Base-by-base conservation (phyloP, 2,888 invertebrate genomes). In the Tetanocera ferruginea region DNA sequence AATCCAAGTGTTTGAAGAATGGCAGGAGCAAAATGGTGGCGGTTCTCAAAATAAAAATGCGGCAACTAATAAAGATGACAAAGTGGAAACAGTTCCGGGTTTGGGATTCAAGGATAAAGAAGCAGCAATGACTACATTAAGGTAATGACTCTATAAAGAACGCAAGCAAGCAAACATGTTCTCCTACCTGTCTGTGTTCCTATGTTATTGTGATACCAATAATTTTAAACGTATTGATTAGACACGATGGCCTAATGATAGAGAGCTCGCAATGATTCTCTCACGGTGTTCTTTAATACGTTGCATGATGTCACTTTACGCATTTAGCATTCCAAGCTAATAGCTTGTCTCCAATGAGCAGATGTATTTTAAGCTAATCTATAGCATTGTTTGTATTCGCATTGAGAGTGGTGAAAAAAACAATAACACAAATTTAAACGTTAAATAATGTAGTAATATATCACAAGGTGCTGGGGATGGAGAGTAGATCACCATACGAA, bases 71-170 rank as follows among this genome's bases (percentile, higher is more conserved):
- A 91, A 88, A 37, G 91, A 91, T 69, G 91, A 91, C 55, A 90
- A 91, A 70, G 89, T 90, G 0, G 94, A 94, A 84, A 93, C 93
- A 0, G 94, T 95, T 57, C 93, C 93, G 5, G 94, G 94, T 0
- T 91, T 95, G 34, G 94, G 95, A 28, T 95, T 95, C 88, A 95
- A 95, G 87, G 95, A 95, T 87, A 93, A 93, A 86, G 93, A 92
- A n/a, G 92, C 94, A 1, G 95, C 95, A 0, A 89, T 92, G 81
- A 92, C 92, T 73, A 94, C 95, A 0, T 89, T 95, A 6, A 91
- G 92, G 90, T 90, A 85, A 85, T 43, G 43, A 2, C 14, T 84
- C 82, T 34, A 76, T 9, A 78, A 80, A 76, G 55, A 74, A 57
- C 49, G 25, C 23, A 69, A 52, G 70, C 62, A 62, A 51, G 64